A percentile compares a stretch with the other conserved stretches of the same genome.
Evolutionary conservation across 2,888 invertebrate genomes (phyloP).

Genomic region (Ennomos quercinarius): DNA sequence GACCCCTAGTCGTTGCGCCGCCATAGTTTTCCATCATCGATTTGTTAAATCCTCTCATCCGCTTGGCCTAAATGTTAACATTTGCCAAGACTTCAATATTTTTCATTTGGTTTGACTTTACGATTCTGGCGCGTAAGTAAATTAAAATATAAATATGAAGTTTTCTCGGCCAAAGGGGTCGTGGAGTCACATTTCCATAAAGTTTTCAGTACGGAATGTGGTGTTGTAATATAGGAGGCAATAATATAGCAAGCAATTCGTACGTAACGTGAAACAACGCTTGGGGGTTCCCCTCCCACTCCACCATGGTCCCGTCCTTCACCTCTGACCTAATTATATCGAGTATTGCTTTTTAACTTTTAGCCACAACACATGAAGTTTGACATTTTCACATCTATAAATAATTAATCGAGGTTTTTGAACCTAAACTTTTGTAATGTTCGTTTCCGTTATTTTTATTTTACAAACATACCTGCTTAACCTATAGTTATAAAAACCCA

Average conservation of each 20-base stretch:
- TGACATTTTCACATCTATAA: conserved; percentile 27
- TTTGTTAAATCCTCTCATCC: conserved; percentile 53
- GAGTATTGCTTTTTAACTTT: conserved; percentile 48
- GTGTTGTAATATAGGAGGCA: conserved; percentile 73
- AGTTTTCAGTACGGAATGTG: conserved; percentile 71
- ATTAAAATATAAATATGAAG: conserved; percentile 52
- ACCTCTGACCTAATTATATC: conserved; percentile 77
- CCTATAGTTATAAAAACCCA: too few relatives aligned
- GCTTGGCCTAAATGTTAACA: conserved; percentile 14
- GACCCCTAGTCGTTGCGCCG: conserved; percentile 64
- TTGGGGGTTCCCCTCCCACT: conserved; percentile 53
- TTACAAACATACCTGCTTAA: too few relatives aligned
- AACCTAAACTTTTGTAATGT: conserved; percentile 29
- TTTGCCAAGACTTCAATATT: conserved; percentile 25
- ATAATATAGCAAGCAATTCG: conserved; percentile 71
- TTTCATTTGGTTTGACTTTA: conserved; percentile 28
- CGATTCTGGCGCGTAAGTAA: conserved; percentile 33
- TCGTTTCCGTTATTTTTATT: background rate
- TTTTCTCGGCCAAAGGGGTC: conserved; percentile 77
- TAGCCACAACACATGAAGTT: conserved; percentile 31
- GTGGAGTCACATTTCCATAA: conserved; percentile 71
- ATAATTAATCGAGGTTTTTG: conserved; percentile 21
- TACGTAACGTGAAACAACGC: conserved; percentile 70
- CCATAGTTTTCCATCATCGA: conserved; percentile 61
- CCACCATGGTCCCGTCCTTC: conserved; percentile 65